These are phyloP conservation scores for Diorhabda carinulata DNA, from an alignment of 1,140 invertebrate species.

Conservation along the genomic window DNA sequence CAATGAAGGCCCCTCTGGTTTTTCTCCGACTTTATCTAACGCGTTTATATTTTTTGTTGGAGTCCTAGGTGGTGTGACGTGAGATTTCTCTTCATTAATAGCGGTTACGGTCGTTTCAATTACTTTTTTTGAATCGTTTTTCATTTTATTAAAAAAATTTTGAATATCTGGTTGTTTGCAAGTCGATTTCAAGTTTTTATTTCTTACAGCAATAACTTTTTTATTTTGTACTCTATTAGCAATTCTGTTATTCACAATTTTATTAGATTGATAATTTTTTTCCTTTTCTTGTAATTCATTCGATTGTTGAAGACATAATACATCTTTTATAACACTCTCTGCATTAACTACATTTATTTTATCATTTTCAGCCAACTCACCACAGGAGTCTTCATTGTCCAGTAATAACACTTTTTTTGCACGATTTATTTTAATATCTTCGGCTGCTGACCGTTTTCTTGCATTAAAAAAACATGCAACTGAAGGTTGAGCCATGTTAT, in stretches of 20 bases:
- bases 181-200: constrained; percentile 21
- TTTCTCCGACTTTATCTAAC: constrained; percentile 45
- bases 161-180: constrained; percentile 29
- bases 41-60: constrained; percentile 46
- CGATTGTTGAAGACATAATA: constrained; percentile 13
- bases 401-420: constrained; percentile 58
- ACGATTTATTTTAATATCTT: constrained; percentile 57
- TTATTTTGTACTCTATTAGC: constrained; percentile 19
- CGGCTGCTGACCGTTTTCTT: constrained; percentile 63
- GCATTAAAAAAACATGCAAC: constrained; percentile 66
- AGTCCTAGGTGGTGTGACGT: constrained; percentile 37
- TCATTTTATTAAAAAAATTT: constrained; percentile 30
- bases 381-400: constrained; percentile 34
- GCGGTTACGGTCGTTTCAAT: constrained; percentile 1
- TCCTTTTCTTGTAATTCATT: constrained; percentile 24
- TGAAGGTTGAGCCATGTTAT: constrained; percentile 64
- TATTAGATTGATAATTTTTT: constrained; percentile 22
- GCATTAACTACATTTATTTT: background rate
- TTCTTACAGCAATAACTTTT: constrained; percentile 9
- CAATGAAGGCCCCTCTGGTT: constrained; percentile 57
- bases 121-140: constrained; percentile 22
- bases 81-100: constrained; percentile 14
- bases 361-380: constrained; percentile 11
- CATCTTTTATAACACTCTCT: constrained; percentile 21
- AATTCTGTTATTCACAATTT: constrained; percentile 8